phyloP scores from a whole-genome alignment of 2,113 vertebrate genomes.

The Microtus oregoni region DNA sequence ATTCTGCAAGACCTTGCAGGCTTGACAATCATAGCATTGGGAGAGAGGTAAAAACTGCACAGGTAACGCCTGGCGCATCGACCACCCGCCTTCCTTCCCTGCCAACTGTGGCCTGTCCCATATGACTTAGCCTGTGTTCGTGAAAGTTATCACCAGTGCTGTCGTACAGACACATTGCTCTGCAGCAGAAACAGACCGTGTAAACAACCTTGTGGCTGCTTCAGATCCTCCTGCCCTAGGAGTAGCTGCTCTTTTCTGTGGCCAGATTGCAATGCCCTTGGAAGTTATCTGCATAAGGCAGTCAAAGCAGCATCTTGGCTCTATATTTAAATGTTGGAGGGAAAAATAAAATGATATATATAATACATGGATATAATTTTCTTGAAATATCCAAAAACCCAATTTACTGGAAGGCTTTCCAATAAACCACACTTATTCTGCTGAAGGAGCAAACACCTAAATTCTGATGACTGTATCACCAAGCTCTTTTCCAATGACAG shows the following conservation, averaged over 20 bases:
- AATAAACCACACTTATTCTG: conserved; percentile 79
- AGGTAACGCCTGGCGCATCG: background rate
- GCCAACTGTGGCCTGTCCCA: conserved; percentile 26
- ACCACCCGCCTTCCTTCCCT: conserved; percentile 10
- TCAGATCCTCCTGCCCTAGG: background rate
- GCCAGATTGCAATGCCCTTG: conserved; percentile 1
- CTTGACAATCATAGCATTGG: conserved; percentile 33
- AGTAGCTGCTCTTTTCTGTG: conserved; percentile 26
- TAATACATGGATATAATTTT: background rate
- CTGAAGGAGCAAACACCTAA: conserved; percentile 74
- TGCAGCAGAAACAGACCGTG: conserved; percentile 84
- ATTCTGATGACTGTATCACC: conserved; percentile 54
- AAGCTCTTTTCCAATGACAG: background rate
- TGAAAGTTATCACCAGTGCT: conserved; percentile 77
- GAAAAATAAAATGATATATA: background rate
- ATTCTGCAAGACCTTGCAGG: conserved; percentile 52
- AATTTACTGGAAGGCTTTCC: conserved; percentile 64
- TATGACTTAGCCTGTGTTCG: background rate
- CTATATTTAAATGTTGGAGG: conserved; percentile 10
- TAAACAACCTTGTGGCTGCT: conserved; percentile 82
- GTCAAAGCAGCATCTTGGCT: conserved; percentile 5
- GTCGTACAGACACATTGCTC: conserved; percentile 66
- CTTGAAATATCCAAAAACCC: conserved; percentile 44
- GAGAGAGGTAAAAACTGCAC: background rate
- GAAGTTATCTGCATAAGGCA: conserved; percentile 23